Evolutionary conservation across 2,113 vertebrate genomes (phyloP), one percentile per base, ranked within the genome.

Genomic region (Peromyscus californicus): DNA sequence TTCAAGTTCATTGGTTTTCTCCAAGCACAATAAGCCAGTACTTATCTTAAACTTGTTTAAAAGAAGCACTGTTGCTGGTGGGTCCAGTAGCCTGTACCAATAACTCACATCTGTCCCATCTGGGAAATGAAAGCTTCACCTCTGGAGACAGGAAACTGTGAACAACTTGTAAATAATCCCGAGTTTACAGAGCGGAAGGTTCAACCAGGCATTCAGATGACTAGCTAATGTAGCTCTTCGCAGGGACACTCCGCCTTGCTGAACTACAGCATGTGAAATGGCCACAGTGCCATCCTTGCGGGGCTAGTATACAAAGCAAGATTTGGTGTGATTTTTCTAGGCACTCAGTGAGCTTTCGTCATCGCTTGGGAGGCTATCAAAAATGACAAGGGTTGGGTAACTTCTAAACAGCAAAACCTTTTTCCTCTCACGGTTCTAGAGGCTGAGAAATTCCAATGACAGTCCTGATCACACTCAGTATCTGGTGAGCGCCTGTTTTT

Each of bases 1-100:
- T 93, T 88, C 65, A 59, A 67, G 36, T 85, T 39, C n/a, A 72
- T n/a, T 21, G 51, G 21, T 61, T 95, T 94, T 82, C 63, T 87
- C 83, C 76, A 83, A 72, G 24, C 82, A 90, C 39, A 63, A 15
- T 54, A 84, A n/a, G 7, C n/a, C 21, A 16, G 33, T 54, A 31
- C 95, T 92, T 75, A 57, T 65, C 31, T 88, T 85, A 76, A 1
- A 33, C 4, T 57, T 72, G 3, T 78, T 11, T 79, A 36, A 88
- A 13, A 57, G 19, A 54, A 54, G 4, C 48, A 29, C 10, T 22
- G 2, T 12, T 54, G 94, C 48, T 65, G 26, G 82, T 94, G 63
- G 42, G 63, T 80, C 29, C 48, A 24, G 59, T 70, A 70, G 2
- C 7, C 36, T 85, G 42, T 29, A 65, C 3, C 48, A 76, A 84